Evolutionary conservation across 2,113 vertebrate species (phyloP).

Genomic region (Microtus richardsoni): DNA sequence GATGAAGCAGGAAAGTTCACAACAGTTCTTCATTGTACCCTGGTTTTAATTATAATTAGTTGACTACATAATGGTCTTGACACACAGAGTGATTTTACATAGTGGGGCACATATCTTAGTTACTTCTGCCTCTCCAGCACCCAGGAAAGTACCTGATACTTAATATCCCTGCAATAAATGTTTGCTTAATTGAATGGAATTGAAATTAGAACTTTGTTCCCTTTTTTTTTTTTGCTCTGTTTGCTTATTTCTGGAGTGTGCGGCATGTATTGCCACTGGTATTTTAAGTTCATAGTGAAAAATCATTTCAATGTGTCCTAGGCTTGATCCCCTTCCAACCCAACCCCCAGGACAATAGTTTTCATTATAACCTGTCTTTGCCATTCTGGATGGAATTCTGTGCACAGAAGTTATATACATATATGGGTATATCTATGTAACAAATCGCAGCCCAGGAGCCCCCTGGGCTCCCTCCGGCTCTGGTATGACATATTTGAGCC

Average conservation of each 20-base stretch:
- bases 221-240: conserved; percentile 52
- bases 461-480: conserved; percentile 67
- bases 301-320: conserved; percentile 78
- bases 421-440: conserved; percentile 78
- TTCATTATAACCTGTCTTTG: conserved; percentile 80
- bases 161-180: conserved; percentile 64
- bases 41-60: conserved; percentile 58
- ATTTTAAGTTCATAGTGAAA: conserved; percentile 78
- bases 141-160: conserved; percentile 59
- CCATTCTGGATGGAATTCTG: conserved; percentile 77
- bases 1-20: neutral
- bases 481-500: conserved; percentile 79
- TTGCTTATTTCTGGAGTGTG: conserved; percentile 71
- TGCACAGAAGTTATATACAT: conserved; percentile 81
- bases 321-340: conserved; percentile 74
- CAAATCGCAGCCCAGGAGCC: conserved; percentile 70
- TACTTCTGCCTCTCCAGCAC: conserved; percentile 55
- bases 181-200: conserved; percentile 68
- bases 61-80: conserved; percentile 10
- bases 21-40: conserved; percentile 32
- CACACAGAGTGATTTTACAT: conserved; percentile 24
- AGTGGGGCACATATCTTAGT: neutral
- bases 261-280: conserved; percentile 69
- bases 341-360: conserved; percentile 75
- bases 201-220: conserved; percentile 61